Evolutionary conservation across 2,797 vertebrate species (phyloP), one percentile per base, ranked within the genome.

Genomic region (Lates japonicus): DNA sequence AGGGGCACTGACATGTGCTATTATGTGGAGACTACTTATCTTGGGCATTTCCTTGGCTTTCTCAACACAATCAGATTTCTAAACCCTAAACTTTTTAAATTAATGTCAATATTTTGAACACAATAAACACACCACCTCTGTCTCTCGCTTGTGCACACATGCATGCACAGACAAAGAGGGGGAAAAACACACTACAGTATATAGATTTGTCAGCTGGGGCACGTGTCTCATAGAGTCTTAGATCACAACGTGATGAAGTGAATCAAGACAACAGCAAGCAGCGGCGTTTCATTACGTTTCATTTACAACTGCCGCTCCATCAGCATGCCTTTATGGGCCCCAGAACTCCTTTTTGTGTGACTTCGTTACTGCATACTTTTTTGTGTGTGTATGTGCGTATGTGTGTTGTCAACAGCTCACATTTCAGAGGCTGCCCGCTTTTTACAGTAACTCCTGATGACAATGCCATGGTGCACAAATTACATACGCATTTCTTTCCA

Each of bases 391-490:
- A 51, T 78, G 70, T 85, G 67, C 51, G 1, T 69, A 51, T 35
- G n/a, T 84, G 66, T 87, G 80, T 81, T 74, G 77, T 87, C 71
- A 78, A 74, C 70, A 83, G 80, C 88, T 88, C 78, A 74, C 83
- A 87, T 92, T 91, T 88, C 78, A 90, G 77, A 84, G 62, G 75
- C 78, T 8, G 79, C 48, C 42, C 4, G 64, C 65, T 82, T 90
- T 29, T 86, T 85, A 85, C 82, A 82, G 82, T 87, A 87, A 88
- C 67, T 86, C 84, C 73, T 81, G 80, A 87, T 91, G 92, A 93
- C 84, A 90, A 89, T 86, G 72, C 71, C 60, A 60, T 73, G 80
- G 84, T 85, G 58, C 88, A 90, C 73, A 91, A 91, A 95, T 92
- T 86, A 88, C 85, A 91, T 83, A 85, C 70, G 17, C 75, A 78